These are phyloP conservation scores for Euphydryas editha DNA, from an alignment of 2,888 invertebrate species.

Conservation along the genomic window DNA sequence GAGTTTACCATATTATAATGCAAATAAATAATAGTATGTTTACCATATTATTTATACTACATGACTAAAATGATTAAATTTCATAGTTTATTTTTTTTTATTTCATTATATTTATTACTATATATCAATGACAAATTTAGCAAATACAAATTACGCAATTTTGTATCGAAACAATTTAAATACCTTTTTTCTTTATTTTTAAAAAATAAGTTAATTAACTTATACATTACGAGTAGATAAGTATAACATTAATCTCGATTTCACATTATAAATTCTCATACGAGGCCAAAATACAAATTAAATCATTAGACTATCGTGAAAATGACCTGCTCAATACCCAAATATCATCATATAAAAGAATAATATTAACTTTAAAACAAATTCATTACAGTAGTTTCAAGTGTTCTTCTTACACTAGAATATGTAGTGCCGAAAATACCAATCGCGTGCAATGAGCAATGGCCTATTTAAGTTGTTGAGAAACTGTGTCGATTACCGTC, in stretches of 20 bases:
- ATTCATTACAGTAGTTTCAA: neutral
- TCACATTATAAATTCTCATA: neutral
- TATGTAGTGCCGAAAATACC: conserved; percentile 35
- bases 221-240: neutral
- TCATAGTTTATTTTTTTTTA: too few relatives aligned
- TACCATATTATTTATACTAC: too few relatives aligned
- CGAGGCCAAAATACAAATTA: neutral
- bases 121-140: too few relatives aligned
- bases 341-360: too few relatives aligned
- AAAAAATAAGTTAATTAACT: neutral
- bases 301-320: neutral
- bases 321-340: too few relatives aligned
- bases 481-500: conserved; percentile 37
- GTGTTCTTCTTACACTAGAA: conserved; percentile 10
- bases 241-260: neutral
- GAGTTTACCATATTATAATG: too few relatives aligned
- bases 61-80: too few relatives aligned
- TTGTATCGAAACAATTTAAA: neutral
- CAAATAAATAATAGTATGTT: too few relatives aligned
- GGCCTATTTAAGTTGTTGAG: conserved; percentile 61
- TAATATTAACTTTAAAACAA: neutral
- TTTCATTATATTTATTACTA: neutral
- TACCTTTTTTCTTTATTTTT: neutral
- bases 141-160: neutral
- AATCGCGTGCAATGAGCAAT: conserved; percentile 58